Evolutionary conservation across 2,888 invertebrate genomes (phyloP).

Genomic region (Anthophora plumipes): DNA sequence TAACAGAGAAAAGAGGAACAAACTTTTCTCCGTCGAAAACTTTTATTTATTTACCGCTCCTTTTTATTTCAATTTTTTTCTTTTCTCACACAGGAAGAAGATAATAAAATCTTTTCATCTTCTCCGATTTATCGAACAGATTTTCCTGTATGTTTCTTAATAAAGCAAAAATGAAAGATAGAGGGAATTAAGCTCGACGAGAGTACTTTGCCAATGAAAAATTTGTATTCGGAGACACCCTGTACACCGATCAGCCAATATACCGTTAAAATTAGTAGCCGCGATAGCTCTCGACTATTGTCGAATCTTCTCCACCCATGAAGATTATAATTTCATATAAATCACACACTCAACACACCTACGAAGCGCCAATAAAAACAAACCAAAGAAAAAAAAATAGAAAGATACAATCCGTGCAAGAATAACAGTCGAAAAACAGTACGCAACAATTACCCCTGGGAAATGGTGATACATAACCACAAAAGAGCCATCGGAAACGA

Average conservation of each 20-base stretch:
- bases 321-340: constrained; percentile 25
- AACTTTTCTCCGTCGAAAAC: too few relatives aligned
- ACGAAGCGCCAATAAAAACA: neutral
- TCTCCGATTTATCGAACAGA: too few relatives aligned
- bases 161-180: too few relatives aligned
- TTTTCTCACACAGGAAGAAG: too few relatives aligned
- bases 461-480: neutral
- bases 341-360: neutral
- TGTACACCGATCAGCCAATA: constrained; percentile 20
- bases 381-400: neutral
- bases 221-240: neutral
- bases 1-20: too few relatives aligned
- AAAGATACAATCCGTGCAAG: neutral
- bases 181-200: too few relatives aligned
- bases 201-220: too few relatives aligned
- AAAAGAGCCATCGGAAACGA: neutral
- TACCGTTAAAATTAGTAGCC: constrained; percentile 44
- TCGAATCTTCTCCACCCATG: constrained; percentile 35
- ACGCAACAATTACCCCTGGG: neutral
- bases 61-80: too few relatives aligned
- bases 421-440: neutral
- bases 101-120: too few relatives aligned
- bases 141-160: too few relatives aligned
- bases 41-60: too few relatives aligned
- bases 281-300: constrained; percentile 18